Conservation (phyloP, 2,797 vertebrate genomes). For the Rallus crepitans region DNA sequence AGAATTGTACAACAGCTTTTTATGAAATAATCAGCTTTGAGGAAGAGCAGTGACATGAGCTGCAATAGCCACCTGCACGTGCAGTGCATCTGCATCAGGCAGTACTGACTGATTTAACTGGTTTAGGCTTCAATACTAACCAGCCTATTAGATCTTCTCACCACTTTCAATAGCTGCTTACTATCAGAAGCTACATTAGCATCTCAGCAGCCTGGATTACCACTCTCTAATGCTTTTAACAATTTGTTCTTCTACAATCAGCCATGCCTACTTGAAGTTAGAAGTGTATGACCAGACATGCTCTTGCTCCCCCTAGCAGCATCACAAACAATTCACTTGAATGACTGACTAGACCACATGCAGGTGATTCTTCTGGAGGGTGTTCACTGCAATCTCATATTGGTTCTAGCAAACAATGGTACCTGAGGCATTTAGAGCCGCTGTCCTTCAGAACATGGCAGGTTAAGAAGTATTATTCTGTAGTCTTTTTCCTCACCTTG, state of each 20-base stretch:
- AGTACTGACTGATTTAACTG: not conserved
- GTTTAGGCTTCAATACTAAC: not conserved
- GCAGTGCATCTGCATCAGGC: not conserved
- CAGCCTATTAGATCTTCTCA: not conserved
- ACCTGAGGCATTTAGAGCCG: not conserved
- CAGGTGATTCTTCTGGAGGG: not conserved
- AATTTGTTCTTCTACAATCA: not conserved
- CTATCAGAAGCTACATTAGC: not conserved
- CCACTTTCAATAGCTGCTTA: not conserved
- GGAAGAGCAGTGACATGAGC: not conserved
- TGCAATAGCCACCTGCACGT: not conserved
- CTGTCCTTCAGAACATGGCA: not conserved
- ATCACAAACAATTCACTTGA: not conserved
- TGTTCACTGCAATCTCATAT: not conserved
- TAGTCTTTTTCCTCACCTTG: slow-evolving; percentile 85
- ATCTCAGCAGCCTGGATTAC: not conserved
- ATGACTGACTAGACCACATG: accelerated
- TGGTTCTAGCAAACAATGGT: not conserved
- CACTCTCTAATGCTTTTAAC: not conserved
- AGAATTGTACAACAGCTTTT: not conserved
- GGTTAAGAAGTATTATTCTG: not conserved
- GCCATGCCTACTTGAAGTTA: not conserved
- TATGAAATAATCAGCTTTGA: not conserved
- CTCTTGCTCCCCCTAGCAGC: not conserved
- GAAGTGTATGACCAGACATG: not conserved